Evolutionary conservation across 2,113 vertebrate species (phyloP).

Genomic region (Amphilophus citrinellus): DNA sequence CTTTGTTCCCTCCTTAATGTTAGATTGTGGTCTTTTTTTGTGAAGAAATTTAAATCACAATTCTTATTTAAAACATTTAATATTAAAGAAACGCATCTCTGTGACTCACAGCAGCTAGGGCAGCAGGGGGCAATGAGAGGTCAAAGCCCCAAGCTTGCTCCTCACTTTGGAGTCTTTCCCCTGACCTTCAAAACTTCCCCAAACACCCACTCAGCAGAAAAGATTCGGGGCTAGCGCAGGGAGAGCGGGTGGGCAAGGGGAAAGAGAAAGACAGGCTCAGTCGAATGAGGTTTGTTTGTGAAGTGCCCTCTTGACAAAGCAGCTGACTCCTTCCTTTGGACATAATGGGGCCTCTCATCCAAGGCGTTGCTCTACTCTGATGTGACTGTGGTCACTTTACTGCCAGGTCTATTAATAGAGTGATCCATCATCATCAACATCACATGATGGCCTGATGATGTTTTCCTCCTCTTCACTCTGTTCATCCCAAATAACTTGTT

Average conservation of each 20-base stretch:
- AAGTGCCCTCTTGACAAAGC: conserved; percentile 56
- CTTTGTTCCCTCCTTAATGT: no score
- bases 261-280: conserved; percentile 52
- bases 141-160: conserved; percentile 62
- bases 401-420: conserved; percentile 76
- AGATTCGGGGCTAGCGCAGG: conserved; percentile 16
- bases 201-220: conserved; percentile 79
- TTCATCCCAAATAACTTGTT: conserved; percentile 15
- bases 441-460: conserved; percentile 66
- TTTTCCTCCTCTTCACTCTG: conserved; percentile 44
- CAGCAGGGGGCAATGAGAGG: conserved; percentile 66
- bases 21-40: no score
- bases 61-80: no score
- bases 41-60: no score
- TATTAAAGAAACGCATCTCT: no score
- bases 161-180: conserved; percentile 56
- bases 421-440: conserved; percentile 76
- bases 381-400: conserved; percentile 68
- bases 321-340: conserved; percentile 71
- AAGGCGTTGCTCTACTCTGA: conserved; percentile 43
- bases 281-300: conserved; percentile 65
- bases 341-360: conserved; percentile 81
- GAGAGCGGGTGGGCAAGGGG: conserved; percentile 23
- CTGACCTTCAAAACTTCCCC: conserved; percentile 71
- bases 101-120: conserved; percentile 75